Base-by-base conservation (phyloP, 2,888 invertebrate genomes). In the Drosophila helvetica region DNA sequence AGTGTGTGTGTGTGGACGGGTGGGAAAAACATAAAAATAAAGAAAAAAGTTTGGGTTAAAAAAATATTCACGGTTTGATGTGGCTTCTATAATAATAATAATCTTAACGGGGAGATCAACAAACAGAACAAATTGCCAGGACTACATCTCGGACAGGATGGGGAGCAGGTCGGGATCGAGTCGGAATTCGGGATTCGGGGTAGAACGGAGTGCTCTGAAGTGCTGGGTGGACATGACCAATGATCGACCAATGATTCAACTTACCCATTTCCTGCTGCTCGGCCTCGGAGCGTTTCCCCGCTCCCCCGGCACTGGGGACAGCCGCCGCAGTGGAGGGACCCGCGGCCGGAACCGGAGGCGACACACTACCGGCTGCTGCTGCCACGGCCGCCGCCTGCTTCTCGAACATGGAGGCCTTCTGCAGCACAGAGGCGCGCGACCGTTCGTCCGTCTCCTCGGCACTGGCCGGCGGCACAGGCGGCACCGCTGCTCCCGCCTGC, bases 401-500 rank as follows among this genome's bases (percentile, higher is more conserved):
- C 77, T 92, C 92, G 77, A 92, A 92, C 92, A 92, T 91, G 25
- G 92, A 92, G 22, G 91, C 91, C 81, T 92, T 92, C 67, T 92
- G 92, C 53, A 92, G 74, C 17, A 92, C 92, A 1, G 92, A 92
- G 53, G 92, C 92, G 22, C 91, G 89, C 4, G 92, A 91, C 56
- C 91, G 90, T 52, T 91, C 91, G 72, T 92, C 92, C 59, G 89
- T 81, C 66, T 91, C 91, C 1, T 77, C 76, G 17, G 66, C 33
- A 1, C 59, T 70, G 5, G 19, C 19, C 17, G 30, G 42, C 25
- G 18, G 43, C 12, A 55, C 65, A n/a, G n/a, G n/a, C n/a, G n/a
- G n/a, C n/a, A n/a, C n/a, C n/a, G n/a, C n/a, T 4, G 46, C 12
- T 2, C 17, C 25, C 19, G 10, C 50, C n/a, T 81, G 76, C 74